Base-by-base conservation (phyloP, 2,888 invertebrate genomes). In the Eupsilia transversa region DNA sequence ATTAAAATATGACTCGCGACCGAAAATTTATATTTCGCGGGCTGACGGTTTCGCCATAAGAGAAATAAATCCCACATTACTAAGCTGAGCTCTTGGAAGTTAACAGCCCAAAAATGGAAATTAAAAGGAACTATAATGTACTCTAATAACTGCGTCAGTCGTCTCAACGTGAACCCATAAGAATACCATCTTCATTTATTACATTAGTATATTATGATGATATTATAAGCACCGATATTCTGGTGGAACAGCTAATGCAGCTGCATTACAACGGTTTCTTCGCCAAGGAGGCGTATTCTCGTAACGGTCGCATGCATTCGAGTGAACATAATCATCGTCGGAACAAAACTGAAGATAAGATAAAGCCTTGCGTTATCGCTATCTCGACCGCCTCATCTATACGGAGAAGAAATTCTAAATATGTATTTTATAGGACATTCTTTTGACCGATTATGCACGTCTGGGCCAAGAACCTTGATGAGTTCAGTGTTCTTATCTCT, bases 321-420 rank as follows among this genome's bases (percentile, higher is more conserved):
- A 75, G 49, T 67, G 63, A 79, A 80, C 64, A 65, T 70, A 81
- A 72, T 79, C 77, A 81, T 82, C 83, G 83, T 86, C 72, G 69
- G 74, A 83, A 86, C 81, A 81, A 85, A 86, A 90, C 86, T 82
- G 87, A 79, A 72, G 90, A 91, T 92, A 86, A 91, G 90, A 91
- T 90, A 89, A 88, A 46, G 80, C 86, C 84, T 88, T 87, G 88
- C 56, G 67, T 77, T 86, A 87, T 87, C 82, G 74, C 79, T 86
- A 85, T 89, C 88, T 89, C 68, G 56, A 66, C 41, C 2, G 59
- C n/a, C 54, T 66, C 84, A 78, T 80, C 56, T 80, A 23, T 61
- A 64, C 30, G 12, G 60, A 84, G 82, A 75, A 71, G 67, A 86
- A 73, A 83, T 80, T 67, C 38, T 30, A 56, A 64, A 38, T 35